phyloP scores from a whole-genome alignment of 2,113 vertebrate species.

The Nipponia nippon region DNA sequence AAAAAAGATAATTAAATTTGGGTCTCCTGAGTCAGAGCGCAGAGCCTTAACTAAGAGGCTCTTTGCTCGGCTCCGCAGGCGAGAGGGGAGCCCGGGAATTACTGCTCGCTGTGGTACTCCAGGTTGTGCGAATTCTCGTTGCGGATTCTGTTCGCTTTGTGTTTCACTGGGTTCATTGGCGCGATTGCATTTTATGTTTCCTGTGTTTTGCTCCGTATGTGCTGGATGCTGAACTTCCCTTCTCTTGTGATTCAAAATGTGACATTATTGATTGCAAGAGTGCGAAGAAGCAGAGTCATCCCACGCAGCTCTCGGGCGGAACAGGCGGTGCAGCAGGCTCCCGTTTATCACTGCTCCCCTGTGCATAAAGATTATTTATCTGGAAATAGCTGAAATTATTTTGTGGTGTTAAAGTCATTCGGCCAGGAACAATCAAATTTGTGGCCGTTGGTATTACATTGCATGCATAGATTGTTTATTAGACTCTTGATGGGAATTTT shows the following conservation, averaged over 20 bases:
- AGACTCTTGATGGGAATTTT: background rate
- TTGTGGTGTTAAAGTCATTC: background rate
- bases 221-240: background rate
- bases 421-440: background rate
- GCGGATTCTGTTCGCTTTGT: background rate
- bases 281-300: background rate
- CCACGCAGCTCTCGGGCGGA: background rate
- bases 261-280: background rate
- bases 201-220: background rate
- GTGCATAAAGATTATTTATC: background rate
- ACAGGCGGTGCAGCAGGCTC: background rate
- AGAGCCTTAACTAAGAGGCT: background rate
- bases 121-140: background rate
- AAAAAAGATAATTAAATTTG: background rate
- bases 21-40: background rate
- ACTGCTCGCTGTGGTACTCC: rapidly evolving
- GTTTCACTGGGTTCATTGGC: background rate
- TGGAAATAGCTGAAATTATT: background rate
- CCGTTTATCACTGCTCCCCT: background rate
- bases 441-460: background rate
- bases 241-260: background rate
- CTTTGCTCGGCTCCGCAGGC: background rate
- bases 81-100: background rate
- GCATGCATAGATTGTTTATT: background rate
- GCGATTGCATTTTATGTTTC: background rate